Base-by-base conservation (phyloP, 2,797 vertebrate species). In the Acanthurus leucopareius region DNA sequence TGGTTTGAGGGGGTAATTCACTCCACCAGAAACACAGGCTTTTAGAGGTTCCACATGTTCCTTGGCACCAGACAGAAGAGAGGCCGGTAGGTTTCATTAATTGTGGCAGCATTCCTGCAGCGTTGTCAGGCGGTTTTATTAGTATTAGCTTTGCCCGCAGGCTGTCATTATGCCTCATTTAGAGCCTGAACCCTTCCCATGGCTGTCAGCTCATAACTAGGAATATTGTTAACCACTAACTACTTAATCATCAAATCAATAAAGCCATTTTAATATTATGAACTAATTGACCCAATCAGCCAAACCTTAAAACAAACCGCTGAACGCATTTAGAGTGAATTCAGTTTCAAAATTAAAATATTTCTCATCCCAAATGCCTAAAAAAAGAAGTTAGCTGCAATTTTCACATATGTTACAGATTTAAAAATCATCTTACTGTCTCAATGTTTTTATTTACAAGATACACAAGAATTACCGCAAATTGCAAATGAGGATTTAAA, bases 21-120 rank as follows among this genome's bases (percentile, higher is more conserved):
- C 91, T 90, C 89, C 89, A 88, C 91, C 91, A 93, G 93, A 90
- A 93, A 92, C 90, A 75, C 77, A 81, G 85, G 67, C 89, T 91
- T 96, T 97, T 96, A 97, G 90, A 95, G 93, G 86, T 96, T 96
- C 96, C 96, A 96, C 95, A 96, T 96, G 96, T 93, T 69, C 81
- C 85, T 90, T 94, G 95, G 94, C 93, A 95, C 92, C 92, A 94
- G 96, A 91, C 90, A 84, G 93, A 92, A 91, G 88, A 92, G 92
- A 94, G 91, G 84, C 93, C 85, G 80, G 92, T 93, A 94, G 92
- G 92, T 94, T 95, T 94, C 95, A 92, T 91, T 94, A 94, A 89
- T 90, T 86, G 89, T 88, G 93, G 95, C 89, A 94, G 89, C 81
- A 93, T 90, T 88, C 89, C 93, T 93, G 82, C 82, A 89, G 90